Evolutionary conservation across 2,113 vertebrate species (phyloP), one percentile per base, ranked within the genome.

Genomic region (Hiodon alosoides): DNA sequence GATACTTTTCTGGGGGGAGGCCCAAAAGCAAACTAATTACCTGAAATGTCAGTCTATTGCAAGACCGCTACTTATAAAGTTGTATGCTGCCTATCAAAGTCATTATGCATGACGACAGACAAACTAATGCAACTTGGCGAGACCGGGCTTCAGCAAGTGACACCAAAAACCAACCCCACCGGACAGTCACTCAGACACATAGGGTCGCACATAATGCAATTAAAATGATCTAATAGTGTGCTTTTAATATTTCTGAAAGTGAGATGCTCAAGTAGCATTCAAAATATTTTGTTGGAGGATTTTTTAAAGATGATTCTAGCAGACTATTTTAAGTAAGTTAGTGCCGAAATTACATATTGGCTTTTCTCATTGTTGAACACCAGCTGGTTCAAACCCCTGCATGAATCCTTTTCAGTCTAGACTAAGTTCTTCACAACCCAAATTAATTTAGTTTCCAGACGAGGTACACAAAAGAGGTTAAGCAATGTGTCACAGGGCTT

Each of bases 281-380:
- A 61, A 61, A 61, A 58, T 59, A 14, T n/a, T 47, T 76, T n/a
- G 50, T 71, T 31, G 64, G 54, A 57, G 10, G 55, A 72, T 47
- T 72, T 72, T 60, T 72, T 50, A 73, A 61, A 62, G 71, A 61
- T n/a, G 14, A 55, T 46, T 67, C 67, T 57, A 52, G 16, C 47
- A 69, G 67, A 50, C 55, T 11, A n/a, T 31, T 76, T 47, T 62
- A 17, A 67, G 47, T 57, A 71, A 52, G 68, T 13, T 61, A 55
- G 57, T 16, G 61, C 69, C 68, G 6, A 67, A 67, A 73, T 73
- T 74, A 69, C 57, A 87, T 61, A 51, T 65, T 77, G 84, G 85
- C 87, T 88, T 85, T 81, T 84, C 83, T 89, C 88, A 91, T 86
- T 86, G 85, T 81, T 82, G 82, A 89, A 89, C 86, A 88, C 87